Evolutionary conservation across 1,140 invertebrate genomes (phyloP), one percentile per base, ranked within the genome.

Genomic region (Brachionus sp.): DNA sequence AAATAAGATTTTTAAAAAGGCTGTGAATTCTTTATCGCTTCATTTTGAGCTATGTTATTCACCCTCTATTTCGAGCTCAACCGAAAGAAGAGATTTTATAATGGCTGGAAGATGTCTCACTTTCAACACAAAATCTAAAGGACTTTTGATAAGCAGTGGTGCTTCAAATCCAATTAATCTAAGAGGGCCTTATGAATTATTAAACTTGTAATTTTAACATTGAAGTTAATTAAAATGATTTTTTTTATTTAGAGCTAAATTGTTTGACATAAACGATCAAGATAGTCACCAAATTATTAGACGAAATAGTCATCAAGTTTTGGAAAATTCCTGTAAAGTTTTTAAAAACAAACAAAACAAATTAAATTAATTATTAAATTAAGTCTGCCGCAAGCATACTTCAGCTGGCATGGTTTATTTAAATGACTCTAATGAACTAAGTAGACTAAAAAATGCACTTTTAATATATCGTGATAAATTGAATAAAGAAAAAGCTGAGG

Each of bases 71-170:
- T 80, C 77, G 57, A 80, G 77, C 19, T 80, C 77, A 62, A 66
- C 62, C 12, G 77, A 80, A 44, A 39, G 77, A 25, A 6, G 77
- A n/a, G 77, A 80, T 35, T 80, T 80, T 19, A 80, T 80, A 80
- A 80, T 80, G 77, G 77, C 77, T 0, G 77, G 77, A 10, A 57
- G 77, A 42, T 80, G 50, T 62, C 37, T 80, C 12, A 66, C 19
- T 35, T 80, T 80, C 57, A 80, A 80, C 33, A 80, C 77, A n/a
- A 80, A 80, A 16, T 66, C 62, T 5, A 80, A 64, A 80, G 77
- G 77, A 3, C 42, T 80, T 6, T 62, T 80, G 7, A 57, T 80
- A 16, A 62, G 50, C 39, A 80, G 77, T 66, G 16, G 62, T 62
- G 33, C 50, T 42, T 80, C 77, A 1, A 23, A 44, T 10, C 3